Evolutionary conservation across 37 sponge, comb jelly and placozoan genomes (phyloP).

Genomic region (Trichoplax adhaerens): DNA sequence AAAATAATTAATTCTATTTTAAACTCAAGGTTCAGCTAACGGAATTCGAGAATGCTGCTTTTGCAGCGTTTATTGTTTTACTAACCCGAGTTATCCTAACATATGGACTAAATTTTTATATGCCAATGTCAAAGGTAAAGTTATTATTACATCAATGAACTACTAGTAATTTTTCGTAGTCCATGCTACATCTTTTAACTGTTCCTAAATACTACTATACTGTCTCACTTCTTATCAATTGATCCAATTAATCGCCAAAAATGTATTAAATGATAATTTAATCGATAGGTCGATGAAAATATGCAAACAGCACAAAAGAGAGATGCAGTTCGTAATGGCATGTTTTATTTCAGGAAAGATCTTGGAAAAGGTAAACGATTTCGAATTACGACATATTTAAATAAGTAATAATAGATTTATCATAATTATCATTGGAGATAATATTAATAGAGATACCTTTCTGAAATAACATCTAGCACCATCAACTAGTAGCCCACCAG

Average conservation of each 20-base stretch:
- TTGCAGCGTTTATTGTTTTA: conserved; percentile 67
- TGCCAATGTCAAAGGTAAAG: conserved; percentile 76
- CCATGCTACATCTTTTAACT: too few species aligned
- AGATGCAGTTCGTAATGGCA: conserved; percentile 48
- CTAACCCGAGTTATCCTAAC: conserved; percentile 72
- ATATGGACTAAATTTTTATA: conserved; percentile 75
- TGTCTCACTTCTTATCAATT: not conserved
- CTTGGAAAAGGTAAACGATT: not conserved
- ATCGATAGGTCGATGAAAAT: conserved; percentile 54
- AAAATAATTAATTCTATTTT: not conserved
- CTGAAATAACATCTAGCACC: conserved; percentile 11
- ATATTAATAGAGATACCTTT: not conserved
- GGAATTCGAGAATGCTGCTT: conserved; percentile 97
- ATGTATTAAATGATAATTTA: too few species aligned
- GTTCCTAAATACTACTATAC: too few species aligned
- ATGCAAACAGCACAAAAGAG: conserved; percentile 46
- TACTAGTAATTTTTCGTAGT: too few species aligned
- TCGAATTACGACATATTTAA: not conserved
- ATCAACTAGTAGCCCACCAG: not conserved
- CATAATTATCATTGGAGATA: not conserved
- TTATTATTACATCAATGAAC: not conserved
- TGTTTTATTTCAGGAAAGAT: conserved; percentile 66
- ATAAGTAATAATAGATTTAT: not conserved
- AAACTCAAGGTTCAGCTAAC: conserved; percentile 65
- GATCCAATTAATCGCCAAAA: not conserved